Evolutionary conservation across 2,888 invertebrate genomes (phyloP), one percentile per base, ranked within the genome.

Genomic region (Hirtodrosophila cameraria): DNA sequence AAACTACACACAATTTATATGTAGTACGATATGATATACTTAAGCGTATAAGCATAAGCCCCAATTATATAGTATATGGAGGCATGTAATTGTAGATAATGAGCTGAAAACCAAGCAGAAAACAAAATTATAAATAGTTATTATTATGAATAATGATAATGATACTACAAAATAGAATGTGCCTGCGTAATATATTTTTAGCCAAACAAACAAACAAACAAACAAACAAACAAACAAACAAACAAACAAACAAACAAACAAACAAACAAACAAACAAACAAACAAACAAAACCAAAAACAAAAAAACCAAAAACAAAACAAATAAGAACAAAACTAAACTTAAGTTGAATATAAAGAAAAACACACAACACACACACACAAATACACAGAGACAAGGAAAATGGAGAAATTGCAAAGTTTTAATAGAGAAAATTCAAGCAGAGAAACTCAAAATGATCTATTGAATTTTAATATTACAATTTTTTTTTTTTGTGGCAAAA

Each of bases 81-180:
- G 42, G 38, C 36, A 50, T 64, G 54, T 66, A 73, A 55, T 69
- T 88, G 88, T 88, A 88, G 88, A 88, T 88, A 88, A 80, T 67
- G 85, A 84, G 87, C 86, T 84, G 72, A 77, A 77, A 74, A 66
- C 70, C 62, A 58, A 83, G 84, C 76, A 68, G 74, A 84, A n/a
- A n/a, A n/a, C n/a, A 62, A 74, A 70, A 64, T 71, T 59, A 75
- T 63, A 67, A 52, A 48, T 78, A 80, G 72, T 72, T 77, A 82
- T n/a, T n/a, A n/a, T 72, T 75, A 80, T 73, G 63, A 63, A 66
- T 75, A 74, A 83, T 67, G 68, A 80, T 87, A 89, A 81, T 88
- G 88, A 89, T 89, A 88, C 88, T 88, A 88, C 88, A 88, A 88
- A 89, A 89, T 88, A 88, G 88, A 88, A 88, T 88, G 88, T 88